These are phyloP conservation scores for Eupeodes corollae DNA, from an alignment of 1,140 invertebrate species.

Conservation along the genomic window DNA sequence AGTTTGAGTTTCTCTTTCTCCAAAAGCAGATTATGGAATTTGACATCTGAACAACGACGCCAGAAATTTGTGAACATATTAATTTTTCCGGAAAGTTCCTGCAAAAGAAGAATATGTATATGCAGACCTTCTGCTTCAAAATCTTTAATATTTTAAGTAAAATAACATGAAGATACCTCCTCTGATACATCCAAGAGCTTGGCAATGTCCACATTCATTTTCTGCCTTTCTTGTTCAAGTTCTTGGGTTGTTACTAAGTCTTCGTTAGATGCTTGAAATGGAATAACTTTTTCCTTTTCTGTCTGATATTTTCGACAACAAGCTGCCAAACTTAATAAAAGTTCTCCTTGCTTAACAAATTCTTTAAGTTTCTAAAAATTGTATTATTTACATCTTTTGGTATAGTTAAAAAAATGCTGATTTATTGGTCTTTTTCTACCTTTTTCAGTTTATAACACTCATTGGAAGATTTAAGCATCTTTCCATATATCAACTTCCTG, in stretches of 20 bases:
- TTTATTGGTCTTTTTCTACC: slow-evolving; percentile 7
- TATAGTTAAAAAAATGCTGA: not conserved
- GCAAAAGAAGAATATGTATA: not conserved
- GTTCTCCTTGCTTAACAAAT: slow-evolving; percentile 24
- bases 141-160: not conserved
- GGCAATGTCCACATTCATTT: slow-evolving; percentile 16
- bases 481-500: slow-evolving; percentile 19
- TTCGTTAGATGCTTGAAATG: slow-evolving; percentile 12
- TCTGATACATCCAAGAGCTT: slow-evolving; percentile 25
- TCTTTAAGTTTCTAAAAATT: slow-evolving; percentile 22
- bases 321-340: slow-evolving; percentile 23
- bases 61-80: slow-evolving; percentile 22
- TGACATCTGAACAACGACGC: slow-evolving; percentile 24
- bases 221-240: slow-evolving; percentile 8
- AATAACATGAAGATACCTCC: slow-evolving; percentile 3
- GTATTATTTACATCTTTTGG: not conserved
- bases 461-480: slow-evolving; percentile 20
- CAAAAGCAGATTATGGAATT: slow-evolving; percentile 23
- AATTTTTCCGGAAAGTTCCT: slow-evolving; percentile 5
- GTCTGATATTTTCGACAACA: slow-evolving; percentile 33
- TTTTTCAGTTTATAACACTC: slow-evolving; percentile 23
- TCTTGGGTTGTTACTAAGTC: slow-evolving; percentile 10
- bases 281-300: slow-evolving; percentile 24
- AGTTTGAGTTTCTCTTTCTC: slow-evolving; percentile 19
- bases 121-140: not conserved